phyloP scores from a whole-genome alignment of 2,888 invertebrate species.

The Leptinotarsa rubiginosa region DNA sequence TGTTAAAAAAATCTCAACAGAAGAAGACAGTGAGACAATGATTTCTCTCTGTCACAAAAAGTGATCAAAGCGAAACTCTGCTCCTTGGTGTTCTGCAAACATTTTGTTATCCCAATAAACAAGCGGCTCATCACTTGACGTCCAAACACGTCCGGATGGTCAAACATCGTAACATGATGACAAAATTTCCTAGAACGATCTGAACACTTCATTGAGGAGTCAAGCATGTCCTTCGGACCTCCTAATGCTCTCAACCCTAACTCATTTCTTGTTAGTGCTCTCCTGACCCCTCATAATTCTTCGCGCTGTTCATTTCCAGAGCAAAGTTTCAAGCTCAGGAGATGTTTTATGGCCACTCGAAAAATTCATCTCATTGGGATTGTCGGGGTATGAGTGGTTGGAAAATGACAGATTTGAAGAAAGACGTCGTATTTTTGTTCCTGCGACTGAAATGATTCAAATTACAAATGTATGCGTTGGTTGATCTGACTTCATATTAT shows the following conservation, averaged over 20 bases:
- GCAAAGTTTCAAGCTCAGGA: constrained; percentile 38
- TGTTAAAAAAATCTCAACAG: no score
- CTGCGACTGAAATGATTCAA: not conserved
- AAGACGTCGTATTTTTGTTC: not conserved
- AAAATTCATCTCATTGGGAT: constrained; percentile 36
- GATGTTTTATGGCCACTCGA: constrained; percentile 42
- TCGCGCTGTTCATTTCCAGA: constrained; percentile 43
- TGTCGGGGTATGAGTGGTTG: constrained; percentile 15
- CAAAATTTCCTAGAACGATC: constrained; percentile 23
- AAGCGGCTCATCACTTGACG: not conserved
- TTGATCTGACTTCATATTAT: not conserved
- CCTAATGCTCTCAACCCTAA: constrained; percentile 47
- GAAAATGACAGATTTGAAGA: not conserved
- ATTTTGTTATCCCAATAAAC: constrained; percentile 1
- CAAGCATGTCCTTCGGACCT: constrained; percentile 45
- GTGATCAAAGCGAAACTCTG: not conserved
- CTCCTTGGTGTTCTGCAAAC: not conserved
- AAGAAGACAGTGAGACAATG: no score
- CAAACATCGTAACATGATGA: constrained; percentile 2
- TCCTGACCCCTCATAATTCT: constrained; percentile 47
- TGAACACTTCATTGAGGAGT: constrained; percentile 44
- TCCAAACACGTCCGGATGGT: constrained; percentile 7
- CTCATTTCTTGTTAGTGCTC: constrained; percentile 51
- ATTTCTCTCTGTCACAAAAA: no score
- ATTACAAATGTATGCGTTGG: not conserved